Percentiles rank a stretch among this genome's conserved stretches.
Evolutionary conservation across 92 coral and sea anemone species (phyloP).

Genomic region (Heteractis magnifica): DNA sequence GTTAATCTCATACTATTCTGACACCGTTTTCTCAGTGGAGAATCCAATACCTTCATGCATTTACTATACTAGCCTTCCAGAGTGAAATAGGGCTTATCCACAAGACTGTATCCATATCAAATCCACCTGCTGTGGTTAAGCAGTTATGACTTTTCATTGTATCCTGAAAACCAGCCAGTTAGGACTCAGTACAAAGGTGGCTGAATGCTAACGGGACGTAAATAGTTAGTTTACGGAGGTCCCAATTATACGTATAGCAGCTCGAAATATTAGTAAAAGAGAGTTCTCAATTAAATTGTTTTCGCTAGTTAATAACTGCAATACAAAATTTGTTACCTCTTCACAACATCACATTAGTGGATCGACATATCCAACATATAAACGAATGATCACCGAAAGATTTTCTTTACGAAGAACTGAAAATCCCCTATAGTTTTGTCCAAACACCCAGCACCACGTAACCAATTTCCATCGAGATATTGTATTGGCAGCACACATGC

Average conservation of each 20-base stretch:
- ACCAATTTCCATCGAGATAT: not conserved
- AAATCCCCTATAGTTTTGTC: not conserved
- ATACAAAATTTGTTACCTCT: too few species aligned
- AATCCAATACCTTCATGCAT: slow-evolving; percentile 6
- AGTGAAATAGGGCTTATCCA: slow-evolving; percentile 6
- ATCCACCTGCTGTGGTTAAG: slow-evolving; percentile 68
- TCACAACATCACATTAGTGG: too few species aligned
- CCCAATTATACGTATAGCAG: not conserved
- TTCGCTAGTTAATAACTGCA: too few species aligned
- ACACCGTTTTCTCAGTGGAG: not conserved
- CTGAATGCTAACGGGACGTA: slow-evolving; percentile 1
- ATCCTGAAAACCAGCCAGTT: slow-evolving; percentile 50
- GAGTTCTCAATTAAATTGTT: not conserved
- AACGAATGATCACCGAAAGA: not conserved
- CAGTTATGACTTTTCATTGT: slow-evolving; percentile 80
- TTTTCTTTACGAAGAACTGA: not conserved
- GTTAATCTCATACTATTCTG: not conserved
- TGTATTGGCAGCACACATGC: too few species aligned
- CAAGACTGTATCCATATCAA: slow-evolving; percentile 20
- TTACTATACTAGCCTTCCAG: not conserved
- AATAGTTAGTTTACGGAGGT: not conserved
- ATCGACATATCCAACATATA: too few species aligned
- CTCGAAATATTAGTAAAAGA: slow-evolving; percentile 21
- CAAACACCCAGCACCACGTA: not conserved
- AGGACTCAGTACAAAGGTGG: not conserved